A percentile compares a stretch with the other conserved stretches of the same genome.
Conservation (phyloP, 2,113 vertebrate genomes). For the Lynx canadensis region DNA sequence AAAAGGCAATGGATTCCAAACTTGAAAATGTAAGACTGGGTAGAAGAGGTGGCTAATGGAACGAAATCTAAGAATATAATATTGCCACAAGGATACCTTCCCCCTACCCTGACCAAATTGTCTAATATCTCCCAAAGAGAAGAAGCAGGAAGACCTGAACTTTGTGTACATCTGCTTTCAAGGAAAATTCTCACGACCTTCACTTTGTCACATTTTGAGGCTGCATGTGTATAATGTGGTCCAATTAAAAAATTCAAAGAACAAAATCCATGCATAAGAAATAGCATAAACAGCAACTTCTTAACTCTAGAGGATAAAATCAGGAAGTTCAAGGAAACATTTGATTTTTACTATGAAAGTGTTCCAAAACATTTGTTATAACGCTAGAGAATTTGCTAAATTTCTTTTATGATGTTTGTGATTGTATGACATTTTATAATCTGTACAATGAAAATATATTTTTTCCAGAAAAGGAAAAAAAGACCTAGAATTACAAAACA, state of each 20-base stretch:
- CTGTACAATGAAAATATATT: neutral
- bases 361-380: conserved; percentile 36
- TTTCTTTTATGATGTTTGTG: conserved; percentile 1
- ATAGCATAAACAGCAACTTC: neutral
- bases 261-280: neutral
- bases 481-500: conserved; percentile 2
- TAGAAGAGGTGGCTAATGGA: neutral
- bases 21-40: neutral
- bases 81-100: neutral
- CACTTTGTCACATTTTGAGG: neutral
- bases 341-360: conserved; percentile 26
- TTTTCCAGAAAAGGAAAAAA: neutral
- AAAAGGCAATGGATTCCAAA: neutral
- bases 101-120: neutral
- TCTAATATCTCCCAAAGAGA: neutral
- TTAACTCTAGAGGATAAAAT: neutral
- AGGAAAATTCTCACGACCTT: neutral
- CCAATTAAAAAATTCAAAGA: neutral
- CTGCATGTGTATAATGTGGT: neutral
- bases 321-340: neutral
- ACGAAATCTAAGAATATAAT: conserved; percentile 17
- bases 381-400: neutral
- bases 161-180: neutral
- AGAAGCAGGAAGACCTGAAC: neutral
- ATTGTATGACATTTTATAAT: neutral